Conservation (phyloP, 2,113 vertebrate species). For the Hippocampus abdominalis region DNA sequence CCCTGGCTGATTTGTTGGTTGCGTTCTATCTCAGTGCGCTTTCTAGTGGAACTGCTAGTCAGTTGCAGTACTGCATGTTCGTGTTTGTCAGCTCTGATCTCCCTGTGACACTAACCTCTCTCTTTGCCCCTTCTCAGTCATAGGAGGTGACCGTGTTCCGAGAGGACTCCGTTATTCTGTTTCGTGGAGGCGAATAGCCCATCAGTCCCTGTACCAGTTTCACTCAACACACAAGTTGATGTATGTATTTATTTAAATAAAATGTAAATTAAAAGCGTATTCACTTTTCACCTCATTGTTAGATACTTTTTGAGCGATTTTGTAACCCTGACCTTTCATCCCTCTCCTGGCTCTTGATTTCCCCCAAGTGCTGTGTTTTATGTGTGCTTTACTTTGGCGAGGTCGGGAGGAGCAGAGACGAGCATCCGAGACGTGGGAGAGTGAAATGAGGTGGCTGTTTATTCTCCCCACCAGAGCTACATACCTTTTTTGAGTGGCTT, state of each 20-base stretch:
- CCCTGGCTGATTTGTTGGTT: neutral
- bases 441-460: constrained; percentile 68
- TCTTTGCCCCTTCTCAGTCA: no score
- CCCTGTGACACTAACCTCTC: no score
- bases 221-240: neutral
- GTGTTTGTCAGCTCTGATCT: no score
- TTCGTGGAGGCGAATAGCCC: no score
- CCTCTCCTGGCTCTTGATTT: constrained; percentile 55
- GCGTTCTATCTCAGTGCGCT: no score
- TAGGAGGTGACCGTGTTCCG: no score
- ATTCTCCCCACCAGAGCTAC: constrained; percentile 60
- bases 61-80: no score
- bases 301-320: constrained; percentile 11
- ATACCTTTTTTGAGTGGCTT: constrained; percentile 70
- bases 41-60: no score
- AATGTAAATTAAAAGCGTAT: neutral
- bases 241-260: neutral
- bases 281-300: neutral
- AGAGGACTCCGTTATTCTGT: neutral
- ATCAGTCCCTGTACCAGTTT: neutral
- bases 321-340: constrained; percentile 40
- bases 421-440: constrained; percentile 59
- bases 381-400: constrained; percentile 60
- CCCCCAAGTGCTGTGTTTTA: constrained; percentile 61
- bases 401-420: constrained; percentile 57